Evolutionary conservation across 2,888 invertebrate species (phyloP).

Genomic region (Pammene aurita): DNA sequence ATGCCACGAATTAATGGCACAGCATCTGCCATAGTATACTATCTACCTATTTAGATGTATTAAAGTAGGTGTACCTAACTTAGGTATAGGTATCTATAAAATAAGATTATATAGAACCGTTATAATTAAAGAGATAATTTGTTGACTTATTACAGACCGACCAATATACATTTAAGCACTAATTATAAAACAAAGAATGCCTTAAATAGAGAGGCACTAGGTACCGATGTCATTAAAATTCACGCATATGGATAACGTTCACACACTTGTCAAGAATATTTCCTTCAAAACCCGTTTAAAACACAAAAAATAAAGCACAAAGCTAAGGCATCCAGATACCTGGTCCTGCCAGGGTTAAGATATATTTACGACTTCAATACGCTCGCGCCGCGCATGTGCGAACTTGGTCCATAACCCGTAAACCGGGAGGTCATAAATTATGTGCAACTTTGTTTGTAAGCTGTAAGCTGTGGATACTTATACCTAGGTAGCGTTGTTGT

Average conservation of each 20-base stretch:
- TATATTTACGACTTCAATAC: slow-evolving; percentile 59
- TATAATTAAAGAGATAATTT: no score
- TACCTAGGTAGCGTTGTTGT: neutral
- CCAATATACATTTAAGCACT: no score
- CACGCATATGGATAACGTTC: neutral
- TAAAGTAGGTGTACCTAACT: no score
- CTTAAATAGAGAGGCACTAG: neutral
- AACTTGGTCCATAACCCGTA: slow-evolving; percentile 71
- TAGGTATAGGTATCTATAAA: no score
- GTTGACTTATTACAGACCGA: no score
- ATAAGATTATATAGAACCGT: no score
- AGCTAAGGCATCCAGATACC: slow-evolving; percentile 57
- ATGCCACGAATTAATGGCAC: neutral
- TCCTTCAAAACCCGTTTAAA: slow-evolving; percentile 23
- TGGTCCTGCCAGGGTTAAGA: slow-evolving; percentile 66
- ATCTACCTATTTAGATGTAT: no score
- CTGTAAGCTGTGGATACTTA: slow-evolving; percentile 37
- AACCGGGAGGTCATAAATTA: slow-evolving; percentile 73
- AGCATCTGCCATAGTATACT: neutral
- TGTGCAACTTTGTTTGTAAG: slow-evolving; percentile 73
- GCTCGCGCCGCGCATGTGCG: slow-evolving; percentile 68
- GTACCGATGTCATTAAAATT: neutral
- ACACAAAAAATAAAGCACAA: slow-evolving; percentile 42
- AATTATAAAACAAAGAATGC: no score
- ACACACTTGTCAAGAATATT: slow-evolving; percentile 10